Evolutionary conservation across 2,113 vertebrate genomes (phyloP).

Genomic region (Sigmodon hispidus): DNA sequence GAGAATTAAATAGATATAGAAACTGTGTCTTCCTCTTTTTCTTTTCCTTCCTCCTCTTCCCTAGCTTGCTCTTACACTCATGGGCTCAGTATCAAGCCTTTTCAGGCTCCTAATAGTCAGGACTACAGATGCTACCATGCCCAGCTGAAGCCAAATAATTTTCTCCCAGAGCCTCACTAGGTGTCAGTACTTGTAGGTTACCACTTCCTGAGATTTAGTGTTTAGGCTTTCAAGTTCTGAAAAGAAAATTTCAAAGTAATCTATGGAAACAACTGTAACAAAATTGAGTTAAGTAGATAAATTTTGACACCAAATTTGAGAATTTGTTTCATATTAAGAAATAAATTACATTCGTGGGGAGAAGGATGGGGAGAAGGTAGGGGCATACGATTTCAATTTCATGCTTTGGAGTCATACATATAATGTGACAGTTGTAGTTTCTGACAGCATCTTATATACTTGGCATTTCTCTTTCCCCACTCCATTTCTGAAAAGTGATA

Average conservation of each 20-base stretch:
- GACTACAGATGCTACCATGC: background rate
- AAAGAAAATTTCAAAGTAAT: conserved; percentile 33
- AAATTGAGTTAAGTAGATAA: background rate
- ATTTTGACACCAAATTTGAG: conserved; percentile 22
- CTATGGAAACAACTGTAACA: conserved; percentile 6
- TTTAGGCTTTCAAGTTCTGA: conserved; percentile 44
- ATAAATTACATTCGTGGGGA: background rate
- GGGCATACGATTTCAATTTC: too few species aligned
- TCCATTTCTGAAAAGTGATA: background rate
- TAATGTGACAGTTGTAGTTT: background rate
- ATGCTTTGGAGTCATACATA: background rate
- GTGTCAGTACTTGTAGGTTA: background rate
- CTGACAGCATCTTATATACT: background rate
- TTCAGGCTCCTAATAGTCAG: background rate
- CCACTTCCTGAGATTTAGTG: background rate
- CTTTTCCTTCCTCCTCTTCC: background rate
- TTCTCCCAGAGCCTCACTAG: background rate
- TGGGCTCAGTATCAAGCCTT: background rate
- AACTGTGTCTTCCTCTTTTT: background rate
- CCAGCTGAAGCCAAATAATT: background rate
- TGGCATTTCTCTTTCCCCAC: background rate
- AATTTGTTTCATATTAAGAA: background rate
- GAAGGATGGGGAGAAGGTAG: background rate
- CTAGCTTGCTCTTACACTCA: background rate
- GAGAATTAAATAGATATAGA: background rate